Conservation (phyloP, 1,140 invertebrate species). For the Drosophila triauraria region DNA sequence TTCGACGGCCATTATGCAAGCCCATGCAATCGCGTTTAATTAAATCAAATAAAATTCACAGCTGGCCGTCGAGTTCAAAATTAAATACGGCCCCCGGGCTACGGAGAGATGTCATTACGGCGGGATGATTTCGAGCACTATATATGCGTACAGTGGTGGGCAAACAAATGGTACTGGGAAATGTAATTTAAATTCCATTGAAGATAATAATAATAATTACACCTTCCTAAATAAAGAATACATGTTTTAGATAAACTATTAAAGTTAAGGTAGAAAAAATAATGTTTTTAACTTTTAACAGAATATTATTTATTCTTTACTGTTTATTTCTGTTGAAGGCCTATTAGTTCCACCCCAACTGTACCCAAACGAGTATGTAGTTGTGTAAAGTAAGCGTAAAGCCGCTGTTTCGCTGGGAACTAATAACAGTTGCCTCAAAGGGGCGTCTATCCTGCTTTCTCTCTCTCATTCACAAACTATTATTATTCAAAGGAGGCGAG, state of each 20-base stretch:
- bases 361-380: constrained; percentile 3
- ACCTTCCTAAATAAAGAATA: too few species aligned
- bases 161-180: not conserved
- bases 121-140: constrained; percentile 32
- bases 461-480: constrained; percentile 7
- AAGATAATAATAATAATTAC: too few species aligned
- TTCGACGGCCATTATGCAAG: constrained; percentile 59
- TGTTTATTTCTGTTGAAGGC: too few species aligned
- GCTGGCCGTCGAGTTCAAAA: constrained; percentile 64
- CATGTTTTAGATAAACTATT: too few species aligned
- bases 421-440: constrained; percentile 81
- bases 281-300: not conserved
- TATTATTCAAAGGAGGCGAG: constrained; percentile 23
- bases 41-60: constrained; percentile 82
- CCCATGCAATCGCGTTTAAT: constrained; percentile 62
- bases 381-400: constrained; percentile 15
- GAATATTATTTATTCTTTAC: accelerated
- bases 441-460: constrained; percentile 48
- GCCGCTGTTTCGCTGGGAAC: constrained; percentile 63
- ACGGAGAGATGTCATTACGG: constrained; percentile 65
- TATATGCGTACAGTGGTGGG: constrained; percentile 3
- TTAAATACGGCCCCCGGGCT: constrained; percentile 54
- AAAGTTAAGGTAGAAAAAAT: not conserved
- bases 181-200: too few species aligned
- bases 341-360: not conserved